These are phyloP conservation scores for Belgica antarctica DNA, from an alignment of 2,888 invertebrate species.

Conservation along the genomic window DNA sequence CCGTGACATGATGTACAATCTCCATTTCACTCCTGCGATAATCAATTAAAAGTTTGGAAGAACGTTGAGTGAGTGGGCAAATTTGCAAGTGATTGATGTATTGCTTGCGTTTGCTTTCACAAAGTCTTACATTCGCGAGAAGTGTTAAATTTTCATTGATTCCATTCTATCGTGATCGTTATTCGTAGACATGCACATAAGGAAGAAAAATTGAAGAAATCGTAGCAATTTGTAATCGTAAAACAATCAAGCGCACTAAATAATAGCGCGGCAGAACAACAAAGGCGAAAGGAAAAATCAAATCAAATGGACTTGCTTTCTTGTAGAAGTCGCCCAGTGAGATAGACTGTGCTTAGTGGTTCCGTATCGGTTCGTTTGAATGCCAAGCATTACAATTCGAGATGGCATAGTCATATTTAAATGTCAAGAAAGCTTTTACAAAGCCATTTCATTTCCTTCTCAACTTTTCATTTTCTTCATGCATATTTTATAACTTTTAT, in stretches of 20 bases:
- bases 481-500: background rate
- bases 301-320: background rate
- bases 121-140: background rate
- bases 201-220: background rate
- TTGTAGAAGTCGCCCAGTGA: background rate
- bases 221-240: conserved; percentile 11
- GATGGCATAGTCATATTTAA: too few relatives aligned
- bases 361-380: too few relatives aligned
- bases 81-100: conserved; percentile 42
- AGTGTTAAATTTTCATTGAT: conserved; percentile 25
- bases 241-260: conserved; percentile 27
- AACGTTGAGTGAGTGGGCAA: conserved; percentile 37
- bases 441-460: background rate
- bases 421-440: too few relatives aligned
- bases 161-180: conserved; percentile 27
- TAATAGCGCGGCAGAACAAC: conserved; percentile 25
- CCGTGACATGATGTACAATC: too few relatives aligned
- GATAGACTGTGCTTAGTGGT: too few relatives aligned
- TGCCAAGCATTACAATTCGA: too few relatives aligned
- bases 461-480: too few relatives aligned
- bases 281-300: background rate
- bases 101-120: conserved; percentile 36
- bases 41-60: conserved; percentile 25
- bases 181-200: background rate
- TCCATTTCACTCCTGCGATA: background rate